Conservation (phyloP, 1,140 invertebrate genomes). For the Calliopsis andreniformis region DNA sequence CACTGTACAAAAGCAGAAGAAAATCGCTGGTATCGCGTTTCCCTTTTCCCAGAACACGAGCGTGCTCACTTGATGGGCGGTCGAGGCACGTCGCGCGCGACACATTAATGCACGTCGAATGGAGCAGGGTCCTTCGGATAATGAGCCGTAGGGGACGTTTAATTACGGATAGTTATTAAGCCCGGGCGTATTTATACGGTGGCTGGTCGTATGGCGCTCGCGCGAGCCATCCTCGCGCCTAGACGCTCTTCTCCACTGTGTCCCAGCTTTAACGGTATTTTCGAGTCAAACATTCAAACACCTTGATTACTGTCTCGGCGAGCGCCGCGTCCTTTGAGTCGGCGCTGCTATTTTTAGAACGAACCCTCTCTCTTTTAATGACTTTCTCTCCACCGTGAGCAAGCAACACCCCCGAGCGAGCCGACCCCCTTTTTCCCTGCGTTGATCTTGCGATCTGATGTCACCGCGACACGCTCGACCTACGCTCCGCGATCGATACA, state of each 20-base stretch:
- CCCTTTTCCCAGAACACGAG: not conserved
- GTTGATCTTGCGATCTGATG: constrained; percentile 47
- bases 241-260: not conserved
- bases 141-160: constrained; percentile 1
- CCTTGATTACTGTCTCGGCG: constrained; percentile 15
- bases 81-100: not conserved
- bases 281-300: constrained; percentile 29
- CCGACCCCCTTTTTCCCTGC: constrained; percentile 10
- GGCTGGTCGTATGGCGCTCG: not conserved
- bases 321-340: constrained; percentile 22
- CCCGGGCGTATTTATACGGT: not conserved
- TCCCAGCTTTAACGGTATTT: constrained; percentile 19
- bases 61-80: not conserved
- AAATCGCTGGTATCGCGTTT: too few relatives aligned
- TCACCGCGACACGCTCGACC: constrained; percentile 27
- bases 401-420: not conserved
- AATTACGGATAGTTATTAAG: constrained; percentile 29
- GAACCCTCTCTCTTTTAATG: constrained; percentile 39
- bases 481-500: constrained; percentile 37
- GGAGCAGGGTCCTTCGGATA: not conserved
- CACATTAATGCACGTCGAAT: not conserved
- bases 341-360: constrained; percentile 27
- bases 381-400: constrained; percentile 36
- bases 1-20: too few relatives aligned
- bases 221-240: not conserved